These are phyloP conservation scores for Forficula auricularia DNA, from an alignment of 1,140 invertebrate species.

Conservation along the genomic window DNA sequence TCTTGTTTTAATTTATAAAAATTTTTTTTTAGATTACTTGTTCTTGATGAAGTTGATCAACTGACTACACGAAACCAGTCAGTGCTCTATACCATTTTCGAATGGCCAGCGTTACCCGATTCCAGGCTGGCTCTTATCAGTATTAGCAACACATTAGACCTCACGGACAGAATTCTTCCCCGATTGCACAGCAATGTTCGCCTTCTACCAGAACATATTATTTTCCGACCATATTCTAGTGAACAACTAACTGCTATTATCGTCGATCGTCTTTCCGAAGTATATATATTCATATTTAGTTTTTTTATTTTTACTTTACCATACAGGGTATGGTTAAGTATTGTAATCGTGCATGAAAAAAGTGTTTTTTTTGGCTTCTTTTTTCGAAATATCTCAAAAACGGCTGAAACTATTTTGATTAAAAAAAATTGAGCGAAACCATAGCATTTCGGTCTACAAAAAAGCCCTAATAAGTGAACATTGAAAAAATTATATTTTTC, in stretches of 20 bases:
- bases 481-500: too few relatives aligned
- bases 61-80: conserved; percentile 66
- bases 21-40: conserved; percentile 46
- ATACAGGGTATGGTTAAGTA: too few relatives aligned
- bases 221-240: conserved; percentile 85
- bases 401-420: too few relatives aligned
- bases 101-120: conserved; percentile 59
- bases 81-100: conserved; percentile 82
- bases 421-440: too few relatives aligned
- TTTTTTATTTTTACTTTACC: not conserved
- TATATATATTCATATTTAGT: conserved; percentile 16
- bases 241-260: conserved; percentile 80
- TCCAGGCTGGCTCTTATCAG: conserved; percentile 72
- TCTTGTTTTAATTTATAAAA: conserved; percentile 11
- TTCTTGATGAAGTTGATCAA: conserved; percentile 96
- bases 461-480: too few relatives aligned
- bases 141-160: conserved; percentile 89
- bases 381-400: too few relatives aligned
- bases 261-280: conserved; percentile 49
- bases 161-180: conserved; percentile 80
- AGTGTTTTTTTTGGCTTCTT: too few relatives aligned
- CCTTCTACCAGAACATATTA: conserved; percentile 53
- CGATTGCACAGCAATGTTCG: conserved; percentile 58
- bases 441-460: too few relatives aligned
- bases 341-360: too few relatives aligned